phyloP scores from a whole-genome alignment of 2,888 invertebrate species.

The Tiphia femorata region DNA sequence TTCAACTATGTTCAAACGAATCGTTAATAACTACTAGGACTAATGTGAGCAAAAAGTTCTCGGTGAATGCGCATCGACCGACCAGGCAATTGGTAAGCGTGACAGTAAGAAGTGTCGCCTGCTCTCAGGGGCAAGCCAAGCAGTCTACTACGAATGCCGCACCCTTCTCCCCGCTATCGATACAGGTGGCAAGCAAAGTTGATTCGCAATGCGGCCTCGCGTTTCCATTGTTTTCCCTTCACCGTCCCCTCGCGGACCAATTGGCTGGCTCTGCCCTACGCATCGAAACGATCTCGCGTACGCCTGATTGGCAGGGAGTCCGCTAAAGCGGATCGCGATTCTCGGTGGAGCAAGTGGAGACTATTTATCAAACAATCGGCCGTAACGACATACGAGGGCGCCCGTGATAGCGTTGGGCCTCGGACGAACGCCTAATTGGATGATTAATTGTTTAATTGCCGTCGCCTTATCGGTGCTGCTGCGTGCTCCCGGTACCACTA shows the following conservation, averaged over 20 bases:
- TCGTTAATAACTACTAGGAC: no score
- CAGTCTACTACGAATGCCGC: neutral
- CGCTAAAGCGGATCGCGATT: slow-evolving; percentile 25
- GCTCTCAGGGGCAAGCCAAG: slow-evolving; percentile 8
- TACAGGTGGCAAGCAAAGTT: neutral
- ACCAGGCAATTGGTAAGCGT: neutral
- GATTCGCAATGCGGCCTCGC: neutral
- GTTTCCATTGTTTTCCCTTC: neutral
- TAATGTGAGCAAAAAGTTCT: no score
- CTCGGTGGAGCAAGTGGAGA: slow-evolving; percentile 21
- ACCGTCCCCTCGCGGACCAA: neutral
- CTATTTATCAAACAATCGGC: slow-evolving; percentile 50
- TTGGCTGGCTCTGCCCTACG: neutral
- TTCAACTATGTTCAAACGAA: no score
- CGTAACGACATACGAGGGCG: slow-evolving; percentile 26
- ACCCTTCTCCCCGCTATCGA: neutral
- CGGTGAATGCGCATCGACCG: no score
- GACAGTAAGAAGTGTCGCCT: slow-evolving; percentile 11
- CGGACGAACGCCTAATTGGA: slow-evolving; percentile 59
- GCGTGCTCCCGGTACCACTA: no score
- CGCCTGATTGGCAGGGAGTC: neutral
- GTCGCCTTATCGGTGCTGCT: no score
- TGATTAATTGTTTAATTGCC: slow-evolving; percentile 62
- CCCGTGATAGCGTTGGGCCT: slow-evolving; percentile 27
- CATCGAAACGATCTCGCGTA: neutral